Evolutionary conservation across 2,797 vertebrate species (phyloP), one percentile per base, ranked within the genome.

Genomic region (Chaetophractus vellerosus): DNA sequence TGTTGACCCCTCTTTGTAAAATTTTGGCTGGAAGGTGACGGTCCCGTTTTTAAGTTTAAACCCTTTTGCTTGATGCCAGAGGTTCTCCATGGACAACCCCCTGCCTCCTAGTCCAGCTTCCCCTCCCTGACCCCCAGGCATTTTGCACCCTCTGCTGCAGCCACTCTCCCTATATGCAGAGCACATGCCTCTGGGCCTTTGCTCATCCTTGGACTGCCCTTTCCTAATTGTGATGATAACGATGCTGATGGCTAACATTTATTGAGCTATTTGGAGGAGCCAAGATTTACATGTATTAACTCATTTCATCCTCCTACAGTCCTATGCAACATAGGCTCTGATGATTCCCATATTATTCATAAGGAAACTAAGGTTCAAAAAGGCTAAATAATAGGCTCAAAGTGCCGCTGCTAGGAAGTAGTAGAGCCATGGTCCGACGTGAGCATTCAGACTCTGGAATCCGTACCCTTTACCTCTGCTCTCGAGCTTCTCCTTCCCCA

Each of bases 171-270:
- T 4, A 5, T 6, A 5, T 5, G 24, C 63, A 72, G 33, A 69
- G 26, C 41, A 33, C 19, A 6, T 66, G 33, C 38, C 76, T 76
- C 80, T 85, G 59, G 64, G 68, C 23, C 68, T 92, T 90, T 87
- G 31, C n/a, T 94, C 36, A 68, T 68, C 55, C n/a, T 88, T 45
- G 50, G 72, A 93, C 68, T 69, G 36, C 57, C 66, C 72, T 81
- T 86, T 66, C 76, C 69, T 50, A 61, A 14, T 28, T 63, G 61
- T 71, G 57, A 12, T 92, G 50, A 33, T 14, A 66, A 68, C 41
- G 69, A 41, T 36, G 50, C 84, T 48, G 36, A n/a, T 28, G 41
- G 5, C 28, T 72, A 52, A 18, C 31, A 24, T 78, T 48, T 74
- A 79, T 26, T 55, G 59, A 64, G 68, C 28, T 76, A 10, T 55